These are phyloP conservation scores for Musca domestica DNA, from an alignment of 1,140 invertebrate genomes.

Conservation along the genomic window DNA sequence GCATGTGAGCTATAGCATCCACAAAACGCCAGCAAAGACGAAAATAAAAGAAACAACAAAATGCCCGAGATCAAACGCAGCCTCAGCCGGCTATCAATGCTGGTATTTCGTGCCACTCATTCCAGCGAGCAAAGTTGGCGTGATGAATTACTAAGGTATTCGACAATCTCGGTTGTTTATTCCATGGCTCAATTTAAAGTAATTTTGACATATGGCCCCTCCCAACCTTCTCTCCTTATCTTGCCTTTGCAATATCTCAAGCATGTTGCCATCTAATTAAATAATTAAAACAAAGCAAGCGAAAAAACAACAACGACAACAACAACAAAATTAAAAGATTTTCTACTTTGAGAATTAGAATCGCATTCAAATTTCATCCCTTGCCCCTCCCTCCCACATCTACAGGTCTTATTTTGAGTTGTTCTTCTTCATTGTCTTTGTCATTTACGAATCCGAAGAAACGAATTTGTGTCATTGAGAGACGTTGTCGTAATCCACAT, in stretches of 20 bases:
- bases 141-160: slow-evolving; percentile 66
- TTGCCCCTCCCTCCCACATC: too few species aligned
- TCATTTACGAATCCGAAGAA: too few species aligned
- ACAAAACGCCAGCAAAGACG: too few species aligned
- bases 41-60: slow-evolving; percentile 31
- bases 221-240: too few species aligned
- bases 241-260: too few species aligned
- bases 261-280: slow-evolving; percentile 2
- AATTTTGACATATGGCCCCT: not conserved
- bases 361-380: too few species aligned
- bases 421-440: too few species aligned
- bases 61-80: slow-evolving; percentile 66
- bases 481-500: too few species aligned
- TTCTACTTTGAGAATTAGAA: too few species aligned
- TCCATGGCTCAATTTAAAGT: not conserved
- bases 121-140: slow-evolving; percentile 69
- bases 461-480: too few species aligned
- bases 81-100: slow-evolving; percentile 70
- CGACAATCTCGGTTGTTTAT: not conserved
- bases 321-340: not conserved
- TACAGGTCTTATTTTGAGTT: too few species aligned
- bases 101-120: slow-evolving; percentile 67
- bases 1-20: too few species aligned
- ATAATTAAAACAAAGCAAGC: slow-evolving; percentile 3
- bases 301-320: not conserved